Percentiles rank a stretch among this genome's conserved stretches.
Conservation (phyloP, 2,797 vertebrate species). For the Limosa lapponica region DNA sequence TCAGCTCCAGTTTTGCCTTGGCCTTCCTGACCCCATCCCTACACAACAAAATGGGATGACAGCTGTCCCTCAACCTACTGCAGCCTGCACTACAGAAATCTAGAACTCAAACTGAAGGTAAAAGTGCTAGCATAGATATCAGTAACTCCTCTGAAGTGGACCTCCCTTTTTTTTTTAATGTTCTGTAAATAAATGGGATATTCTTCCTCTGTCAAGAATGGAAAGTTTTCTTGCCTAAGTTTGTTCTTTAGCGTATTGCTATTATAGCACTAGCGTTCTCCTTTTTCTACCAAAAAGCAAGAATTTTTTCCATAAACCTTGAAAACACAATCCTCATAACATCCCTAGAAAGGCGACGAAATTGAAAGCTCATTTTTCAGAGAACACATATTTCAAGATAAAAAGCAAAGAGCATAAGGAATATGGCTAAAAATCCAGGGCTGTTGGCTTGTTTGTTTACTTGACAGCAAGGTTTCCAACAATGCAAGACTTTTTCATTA, state of each 20-base stretch:
- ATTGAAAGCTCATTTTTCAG: neutral
- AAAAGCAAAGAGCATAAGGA: neutral
- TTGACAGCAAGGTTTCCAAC: neutral
- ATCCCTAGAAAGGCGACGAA: neutral
- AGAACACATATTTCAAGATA: neutral
- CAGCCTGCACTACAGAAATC: neutral
- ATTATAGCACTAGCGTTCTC: accelerated
- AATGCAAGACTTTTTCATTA: neutral
- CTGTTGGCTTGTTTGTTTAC: neutral
- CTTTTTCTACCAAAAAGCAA: neutral
- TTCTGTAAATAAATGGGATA: neutral
- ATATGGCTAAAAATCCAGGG: neutral
- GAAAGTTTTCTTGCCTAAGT: neutral
- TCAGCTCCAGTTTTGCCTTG: neutral
- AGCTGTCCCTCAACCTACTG: neutral
- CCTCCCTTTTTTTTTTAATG: neutral
- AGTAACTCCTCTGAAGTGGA: neutral
- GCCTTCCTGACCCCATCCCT: neutral
- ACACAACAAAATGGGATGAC: neutral
- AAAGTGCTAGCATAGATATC: no score
- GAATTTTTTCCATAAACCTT: neutral
- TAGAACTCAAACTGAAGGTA: neutral
- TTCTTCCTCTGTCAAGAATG: neutral
- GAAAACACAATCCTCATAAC: neutral
- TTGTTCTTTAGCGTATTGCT: neutral